A percentile compares a stretch with the other conserved stretches of the same genome.
phyloP scores from a whole-genome alignment of 2,113 vertebrate species.

The Pituophis catenifer region DNA sequence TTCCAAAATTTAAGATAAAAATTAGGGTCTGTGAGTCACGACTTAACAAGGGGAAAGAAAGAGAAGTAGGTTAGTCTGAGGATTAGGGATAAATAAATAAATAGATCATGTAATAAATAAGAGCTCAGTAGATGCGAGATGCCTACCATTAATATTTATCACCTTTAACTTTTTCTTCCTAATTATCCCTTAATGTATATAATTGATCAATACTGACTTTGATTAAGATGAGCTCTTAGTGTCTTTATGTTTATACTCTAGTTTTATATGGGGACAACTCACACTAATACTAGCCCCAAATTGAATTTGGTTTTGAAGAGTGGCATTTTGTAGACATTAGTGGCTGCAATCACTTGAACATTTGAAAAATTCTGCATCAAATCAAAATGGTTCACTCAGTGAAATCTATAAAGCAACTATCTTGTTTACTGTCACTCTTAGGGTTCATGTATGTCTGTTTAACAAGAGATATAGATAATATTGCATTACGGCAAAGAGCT shows the following conservation, averaged over 20 bases:
- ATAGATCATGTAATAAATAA: neutral
- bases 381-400: neutral
- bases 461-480: neutral
- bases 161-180: neutral
- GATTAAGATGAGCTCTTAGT: neutral
- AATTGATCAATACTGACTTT: neutral
- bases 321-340: neutral
- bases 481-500: neutral
- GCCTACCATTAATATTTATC: neutral
- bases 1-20: neutral
- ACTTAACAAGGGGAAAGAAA: neutral
- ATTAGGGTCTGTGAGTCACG: neutral
- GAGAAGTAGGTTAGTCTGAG: neutral
- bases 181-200: neutral
- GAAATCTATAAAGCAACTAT: neutral
- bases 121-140: neutral
- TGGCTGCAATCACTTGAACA: neutral
- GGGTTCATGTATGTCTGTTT: neutral
- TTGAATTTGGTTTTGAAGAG: neutral
- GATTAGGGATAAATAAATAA: neutral
- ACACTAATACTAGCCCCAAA: neutral
- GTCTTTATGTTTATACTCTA: neutral
- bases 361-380: neutral
- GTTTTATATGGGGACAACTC: neutral
- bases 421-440: neutral